Evolutionary conservation across 2,888 invertebrate species (phyloP), one percentile per base, ranked within the genome.

Genomic region (Apomyelois bistriatella): DNA sequence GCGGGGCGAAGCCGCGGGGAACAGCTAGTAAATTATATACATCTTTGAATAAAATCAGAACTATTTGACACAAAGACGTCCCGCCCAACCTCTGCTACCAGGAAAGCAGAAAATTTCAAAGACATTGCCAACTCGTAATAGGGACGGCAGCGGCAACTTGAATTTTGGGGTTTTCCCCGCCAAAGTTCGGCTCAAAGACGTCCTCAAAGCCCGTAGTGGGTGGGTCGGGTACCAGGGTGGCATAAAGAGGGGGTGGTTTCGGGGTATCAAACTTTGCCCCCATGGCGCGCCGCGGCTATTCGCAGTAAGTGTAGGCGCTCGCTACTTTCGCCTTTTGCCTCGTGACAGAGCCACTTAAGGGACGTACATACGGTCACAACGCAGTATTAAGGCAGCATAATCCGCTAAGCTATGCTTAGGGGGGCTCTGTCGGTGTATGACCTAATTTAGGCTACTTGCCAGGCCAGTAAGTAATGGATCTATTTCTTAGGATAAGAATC

Each of bases 311-410:
- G 52, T 52, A 52, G 52, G 52, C 52, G 52, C 72, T 67, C 68
- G 74, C 76, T 85, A 86, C 86, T 86, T 86, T 82, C 87, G 88
- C 86, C 87, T 87, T 87, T 87, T 85, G 88, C 80, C 77, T 81
- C 79, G 81, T 86, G 88, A 86, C 88, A 82, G 82, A 74, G 81
- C 85, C 88, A 89, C 89, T 89, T 89, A 84, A 85, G 88, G 88
- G 88, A 87, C 85, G 76, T 72, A 72, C 80, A 83, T 80, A 84
- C 78, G 70, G 74, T 65, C 77, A 69, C 73, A 65, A 60, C 64
- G 74, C 77, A 74, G 77, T 79, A 78, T 83, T 78, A 79, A 75
- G 75, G 69, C 71, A 70, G 76, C 68, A 73, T 77, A 78, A 79
- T 78, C 78, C 52, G 52, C 54, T 68, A 72, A 71, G 71, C 59